Evolutionary conservation across 2,888 invertebrate species (phyloP), one percentile per base, ranked within the genome.

Genomic region (Spilosoma lubricipeda): DNA sequence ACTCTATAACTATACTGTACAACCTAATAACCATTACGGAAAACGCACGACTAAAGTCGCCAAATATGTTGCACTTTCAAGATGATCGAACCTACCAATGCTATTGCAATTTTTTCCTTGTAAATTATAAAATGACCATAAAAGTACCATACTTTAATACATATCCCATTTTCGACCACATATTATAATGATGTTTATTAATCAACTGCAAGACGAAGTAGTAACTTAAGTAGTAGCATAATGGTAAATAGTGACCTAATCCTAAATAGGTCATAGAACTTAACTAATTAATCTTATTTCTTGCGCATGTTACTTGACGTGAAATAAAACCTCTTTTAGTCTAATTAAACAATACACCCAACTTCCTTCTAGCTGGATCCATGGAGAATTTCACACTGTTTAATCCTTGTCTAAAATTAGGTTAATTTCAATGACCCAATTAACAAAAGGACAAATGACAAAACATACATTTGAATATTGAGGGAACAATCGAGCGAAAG

Each of bases 1-100:
- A n/a, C n/a, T n/a, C n/a, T n/a, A n/a, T n/a, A n/a, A n/a, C n/a
- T n/a, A n/a, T 27, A 59, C 39, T 27, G 69, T 70, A 67, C 65
- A 75, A 70, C 56, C 71, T 59, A 82, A 74, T 77, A 82, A 79
- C 77, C 70, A 76, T 79, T 79, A 73, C 77, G 74, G 56, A 73
- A 33, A 33, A 33, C 33, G 68, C 65, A 36, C 39, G 33, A 36
- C 11, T 9, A 18, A 2, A 27, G 56, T 1, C 23, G 56, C 68
- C 5, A 70, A 59, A 77, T 77, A 74, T 75, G 79, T 79, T 71
- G 73, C 20, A 39, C 23, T 42, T 39, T 39, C 52, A 68, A 48
- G 15, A 20, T n/a, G 56, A 30, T 27, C 8, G 30, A 9, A 56
- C 9, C 11, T 63, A 30, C 63, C 2, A 63, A 30, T 30, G 30